Percentiles rank a stretch among this genome's conserved stretches.
phyloP scores from a whole-genome alignment of 2,888 invertebrate species.

The Orgyia antiqua region DNA sequence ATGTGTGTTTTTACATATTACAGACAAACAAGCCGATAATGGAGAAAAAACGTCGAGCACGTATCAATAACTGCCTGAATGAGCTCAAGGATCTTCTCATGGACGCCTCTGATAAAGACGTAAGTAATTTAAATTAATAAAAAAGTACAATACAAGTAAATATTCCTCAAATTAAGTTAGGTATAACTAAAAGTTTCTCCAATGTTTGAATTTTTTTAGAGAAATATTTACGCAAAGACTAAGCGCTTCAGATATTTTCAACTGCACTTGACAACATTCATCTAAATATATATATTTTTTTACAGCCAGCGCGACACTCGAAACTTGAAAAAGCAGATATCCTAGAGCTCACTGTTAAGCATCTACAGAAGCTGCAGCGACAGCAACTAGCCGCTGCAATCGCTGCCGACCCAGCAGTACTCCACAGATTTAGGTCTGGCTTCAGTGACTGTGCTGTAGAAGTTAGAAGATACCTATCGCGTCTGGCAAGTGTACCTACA shows the following conservation, averaged over 20 bases:
- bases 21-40: slow-evolving; percentile 96
- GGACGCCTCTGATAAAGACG: slow-evolving; percentile 93
- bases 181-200: too few species aligned
- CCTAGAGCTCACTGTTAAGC: slow-evolving; percentile 95
- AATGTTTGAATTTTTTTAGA: too few species aligned
- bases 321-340: slow-evolving; percentile 98
- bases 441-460: slow-evolving; percentile 94
- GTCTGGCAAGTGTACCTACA: slow-evolving; percentile 80
- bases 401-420: slow-evolving; percentile 89
- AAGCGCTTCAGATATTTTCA: too few species aligned
- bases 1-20: slow-evolving; percentile 4
- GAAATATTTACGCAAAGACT: too few species aligned
- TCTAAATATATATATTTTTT: too few species aligned
- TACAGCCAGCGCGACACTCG: slow-evolving; percentile 93
- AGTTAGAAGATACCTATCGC: slow-evolving; percentile 83
- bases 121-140: slow-evolving; percentile 78
- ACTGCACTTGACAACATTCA: too few species aligned
- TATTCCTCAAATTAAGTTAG: too few species aligned
- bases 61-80: slow-evolving; percentile 93
- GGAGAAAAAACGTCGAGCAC: slow-evolving; percentile 92
- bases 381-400: slow-evolving; percentile 91
- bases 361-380: slow-evolving; percentile 91
- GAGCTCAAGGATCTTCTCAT: slow-evolving; percentile 91
- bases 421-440: slow-evolving; percentile 91
- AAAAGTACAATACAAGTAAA: too few species aligned